Base-by-base conservation (phyloP, 2,113 vertebrate genomes). In the Trichomycterus rosablanca region DNA sequence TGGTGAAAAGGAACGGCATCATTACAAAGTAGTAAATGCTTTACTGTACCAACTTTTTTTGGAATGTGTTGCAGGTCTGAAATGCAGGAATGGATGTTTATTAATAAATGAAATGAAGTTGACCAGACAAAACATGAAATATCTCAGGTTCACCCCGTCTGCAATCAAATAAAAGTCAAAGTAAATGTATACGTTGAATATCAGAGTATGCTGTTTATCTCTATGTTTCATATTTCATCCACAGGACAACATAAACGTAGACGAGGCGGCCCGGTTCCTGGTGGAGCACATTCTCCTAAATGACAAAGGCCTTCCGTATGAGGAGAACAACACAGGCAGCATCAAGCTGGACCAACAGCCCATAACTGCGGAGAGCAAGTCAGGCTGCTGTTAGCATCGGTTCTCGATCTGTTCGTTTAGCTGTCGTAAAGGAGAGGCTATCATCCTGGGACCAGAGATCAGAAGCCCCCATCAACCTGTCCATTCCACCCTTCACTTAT, bases 231-330 rank as follows among this genome's bases (percentile, higher is more conserved):
- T n/a, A 3, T 75, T n/a, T 7, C 16, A 10, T 19, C n/a, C 37
- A 24, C 71, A 99, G 97, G 95, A 98, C 74, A 97, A 99, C 71
- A 87, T 97, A 69, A 98, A 98, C 40, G 95, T 99, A 48, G 95
- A 99, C 0, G 94, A 97, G 75, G 96, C 96, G 1, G 89, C 93
- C n/a, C 89, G 87, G 42, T 97, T 96, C 81, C 84, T 99, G 77
- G 95, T 99, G 77, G 92, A 93, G 77, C 92, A 92, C 66, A 94
- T 99, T 72, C 88, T 99, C 67, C 78, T 82, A 10, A 95, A 93
- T 26, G 89, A 91, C 70, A 92, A 91, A 81, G 83, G 81, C 60
- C 86, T 94, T 74, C 88, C 90, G 0, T 89, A 82, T 4, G 94
- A 99, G 78, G 93, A 97, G 66, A 91, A 80, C 48, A 92, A 93